These are phyloP conservation scores for Epirrita christyi DNA, from an alignment of 2,888 invertebrate species.

Conservation along the genomic window DNA sequence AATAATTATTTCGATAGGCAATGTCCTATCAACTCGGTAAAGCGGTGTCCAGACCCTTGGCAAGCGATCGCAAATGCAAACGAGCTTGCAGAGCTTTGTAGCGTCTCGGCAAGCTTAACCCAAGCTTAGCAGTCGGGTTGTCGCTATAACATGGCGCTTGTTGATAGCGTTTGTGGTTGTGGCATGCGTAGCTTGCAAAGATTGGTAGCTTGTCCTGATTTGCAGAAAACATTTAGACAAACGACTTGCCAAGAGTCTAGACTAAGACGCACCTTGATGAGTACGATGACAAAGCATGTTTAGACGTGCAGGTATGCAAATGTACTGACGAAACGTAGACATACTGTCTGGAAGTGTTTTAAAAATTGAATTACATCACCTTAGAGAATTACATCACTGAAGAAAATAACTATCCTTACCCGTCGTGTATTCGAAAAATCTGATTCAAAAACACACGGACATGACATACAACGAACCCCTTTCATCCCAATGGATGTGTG, in stretches of 20 bases:
- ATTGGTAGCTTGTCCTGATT: no score
- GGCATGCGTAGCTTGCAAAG: no score
- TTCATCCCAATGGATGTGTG: no score
- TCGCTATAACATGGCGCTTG: no score
- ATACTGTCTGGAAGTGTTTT: constrained; percentile 52
- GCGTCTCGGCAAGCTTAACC: no score
- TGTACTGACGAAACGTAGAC: constrained; percentile 53
- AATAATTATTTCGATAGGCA: background rate
- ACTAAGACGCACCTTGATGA: no score
- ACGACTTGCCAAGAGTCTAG: no score
- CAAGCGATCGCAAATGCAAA: constrained; percentile 5
- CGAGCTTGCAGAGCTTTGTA: no score
- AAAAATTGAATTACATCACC: constrained; percentile 17
- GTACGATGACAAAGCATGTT: constrained; percentile 37
- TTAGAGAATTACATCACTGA: constrained; percentile 13
- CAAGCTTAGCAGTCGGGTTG: no score
- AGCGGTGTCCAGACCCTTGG: no score
- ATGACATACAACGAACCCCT: background rate
- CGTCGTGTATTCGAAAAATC: constrained; percentile 5
- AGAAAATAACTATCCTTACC: constrained; percentile 13
- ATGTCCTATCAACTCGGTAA: background rate
- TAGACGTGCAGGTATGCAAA: constrained; percentile 62
- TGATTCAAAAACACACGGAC: background rate
- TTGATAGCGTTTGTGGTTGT: no score
- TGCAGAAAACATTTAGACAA: no score